These are phyloP conservation scores for Orthonyx spaldingii DNA, from an alignment of 2,113 vertebrate genomes.

Conservation along the genomic window DNA sequence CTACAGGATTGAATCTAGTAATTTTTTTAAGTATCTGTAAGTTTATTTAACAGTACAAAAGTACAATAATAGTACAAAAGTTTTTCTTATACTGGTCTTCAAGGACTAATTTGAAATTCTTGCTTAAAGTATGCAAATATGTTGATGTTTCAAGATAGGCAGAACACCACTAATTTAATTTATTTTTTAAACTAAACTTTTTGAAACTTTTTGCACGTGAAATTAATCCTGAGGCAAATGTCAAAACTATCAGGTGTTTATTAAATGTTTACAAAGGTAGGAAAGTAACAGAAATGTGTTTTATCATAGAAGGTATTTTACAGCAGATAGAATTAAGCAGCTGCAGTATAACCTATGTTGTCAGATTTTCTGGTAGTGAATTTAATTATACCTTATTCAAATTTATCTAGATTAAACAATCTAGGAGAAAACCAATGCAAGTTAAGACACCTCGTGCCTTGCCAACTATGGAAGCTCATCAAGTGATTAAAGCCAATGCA, in stretches of 20 bases:
- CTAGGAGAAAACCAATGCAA: conserved; percentile 93
- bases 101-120: not conserved
- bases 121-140: not conserved
- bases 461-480: conserved; percentile 98
- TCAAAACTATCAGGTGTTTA: not conserved
- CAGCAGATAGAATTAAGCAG: not conserved
- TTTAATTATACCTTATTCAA: not conserved
- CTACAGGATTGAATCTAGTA: not conserved
- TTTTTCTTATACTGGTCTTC: not conserved
- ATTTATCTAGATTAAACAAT: conserved; percentile 87
- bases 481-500: conserved; percentile 96
- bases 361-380: not conserved
- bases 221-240: not conserved
- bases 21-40: not conserved
- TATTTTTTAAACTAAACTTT: not conserved
- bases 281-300: not conserved
- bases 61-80: not conserved
- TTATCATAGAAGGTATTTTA: not conserved
- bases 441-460: conserved; percentile 94
- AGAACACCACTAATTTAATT: not conserved
- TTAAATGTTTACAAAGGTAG: not conserved
- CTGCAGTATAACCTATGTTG: not conserved
- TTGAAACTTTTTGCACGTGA: not conserved
- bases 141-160: not conserved
- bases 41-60: no score